Conservation (phyloP, 2,888 invertebrate species). For the Willowsia nigromaculata region DNA sequence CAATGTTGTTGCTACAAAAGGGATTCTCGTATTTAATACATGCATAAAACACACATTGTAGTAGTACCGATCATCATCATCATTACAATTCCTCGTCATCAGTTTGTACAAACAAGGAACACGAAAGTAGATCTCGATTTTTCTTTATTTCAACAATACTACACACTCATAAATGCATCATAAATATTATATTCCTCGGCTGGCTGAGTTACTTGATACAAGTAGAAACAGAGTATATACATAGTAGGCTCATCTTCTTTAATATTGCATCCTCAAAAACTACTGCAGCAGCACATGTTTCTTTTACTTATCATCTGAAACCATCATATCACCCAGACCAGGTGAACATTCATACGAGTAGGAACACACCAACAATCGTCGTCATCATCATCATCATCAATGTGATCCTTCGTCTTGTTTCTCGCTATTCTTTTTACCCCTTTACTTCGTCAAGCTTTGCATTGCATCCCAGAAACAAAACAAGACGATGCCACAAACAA, state of each 20-base stretch:
- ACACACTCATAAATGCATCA: neutral
- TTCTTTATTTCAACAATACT: neutral
- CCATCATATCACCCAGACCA: neutral
- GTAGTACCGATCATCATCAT: neutral
- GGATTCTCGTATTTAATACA: neutral
- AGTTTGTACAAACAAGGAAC: neutral
- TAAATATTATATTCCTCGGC: neutral
- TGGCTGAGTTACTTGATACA: neutral
- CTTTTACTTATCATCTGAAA: neutral
- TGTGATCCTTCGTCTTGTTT: neutral
- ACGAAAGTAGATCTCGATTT: neutral
- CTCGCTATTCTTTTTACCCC: neutral
- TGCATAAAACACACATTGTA: neutral
- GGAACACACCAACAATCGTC: neutral
- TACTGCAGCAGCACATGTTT: neutral
- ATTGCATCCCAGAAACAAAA: neutral
- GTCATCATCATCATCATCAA: neutral
- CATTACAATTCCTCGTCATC: neutral
- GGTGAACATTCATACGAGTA: neutral
- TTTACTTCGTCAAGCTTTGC: neutral
- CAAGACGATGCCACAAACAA: neutral
- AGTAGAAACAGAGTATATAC: neutral
- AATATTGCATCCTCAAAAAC: neutral
- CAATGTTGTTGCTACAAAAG: neutral
- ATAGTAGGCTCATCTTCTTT: neutral